Evolutionary conservation across 2,797 vertebrate species (phyloP), one percentile per base, ranked within the genome.

Genomic region (Ammospiza maritima): DNA sequence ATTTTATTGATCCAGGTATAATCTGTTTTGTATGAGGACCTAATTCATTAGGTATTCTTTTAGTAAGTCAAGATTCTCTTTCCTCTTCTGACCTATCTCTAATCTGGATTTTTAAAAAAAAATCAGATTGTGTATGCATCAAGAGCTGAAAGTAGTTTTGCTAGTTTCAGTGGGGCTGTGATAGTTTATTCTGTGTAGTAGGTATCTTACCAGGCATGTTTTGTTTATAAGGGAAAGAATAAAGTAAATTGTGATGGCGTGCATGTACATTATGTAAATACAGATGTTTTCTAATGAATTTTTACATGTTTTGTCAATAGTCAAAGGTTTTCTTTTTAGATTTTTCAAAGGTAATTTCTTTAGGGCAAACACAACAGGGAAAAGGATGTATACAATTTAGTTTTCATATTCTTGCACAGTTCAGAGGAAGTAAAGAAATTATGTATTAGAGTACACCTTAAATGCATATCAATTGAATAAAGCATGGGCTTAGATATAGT

Each of bases 381-480:
- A 79, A 96, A 85, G 45, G 21, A 57, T 26, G 42, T 80, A 58
- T 80, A 58, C 75, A 84, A 85, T 83, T 70, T 77, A 7, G 44
- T 83, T 96, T 77, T 62, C 80, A 64, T 94, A 48, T 76, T 78
- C 53, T 92, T 88, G 45, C 50, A 74, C 44, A 77, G 27, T 74
- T 95, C n/a, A 64, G 44, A 65, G 54, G 82, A 80, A 93, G 85
- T 94, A 85, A 95, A 95, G 57, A 96, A 95, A 93, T 78, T 44
- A 40, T 90, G 57, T 36, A 48, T 96, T 97, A 94, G 85, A 95
- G 84, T 94, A 75, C 66, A 93, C 88, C 65, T 97, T 96, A 97
- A 97, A 98, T 96, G 94, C 57, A 3, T 97, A 96, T 98, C 97
- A 96, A 80, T 85, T 96, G 96, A 89, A 72, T 97, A 93, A 98